These are phyloP conservation scores for Hirtodrosophila histrioides DNA, from an alignment of 2,888 invertebrate genomes.

Conservation along the genomic window DNA sequence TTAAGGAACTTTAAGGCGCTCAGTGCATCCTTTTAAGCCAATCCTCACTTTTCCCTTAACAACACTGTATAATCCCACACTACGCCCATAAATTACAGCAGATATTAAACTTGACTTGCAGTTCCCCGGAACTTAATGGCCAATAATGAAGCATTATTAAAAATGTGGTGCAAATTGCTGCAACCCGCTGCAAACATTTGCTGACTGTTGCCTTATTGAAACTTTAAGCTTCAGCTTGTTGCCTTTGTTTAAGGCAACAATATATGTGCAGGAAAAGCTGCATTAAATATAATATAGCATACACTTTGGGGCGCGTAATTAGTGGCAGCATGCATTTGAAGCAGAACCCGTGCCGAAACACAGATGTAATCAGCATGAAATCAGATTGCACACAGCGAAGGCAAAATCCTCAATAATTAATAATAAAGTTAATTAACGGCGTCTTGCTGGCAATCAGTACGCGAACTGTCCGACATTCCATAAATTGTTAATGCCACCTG, in stretches of 20 bases:
- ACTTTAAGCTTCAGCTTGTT: constrained; percentile 12
- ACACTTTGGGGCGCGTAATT: constrained; percentile 12
- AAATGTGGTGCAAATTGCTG: constrained; percentile 26
- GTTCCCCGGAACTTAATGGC: constrained; percentile 54
- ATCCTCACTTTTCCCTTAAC: constrained; percentile 5
- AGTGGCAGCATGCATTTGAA: too few species aligned
- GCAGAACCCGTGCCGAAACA: not conserved
- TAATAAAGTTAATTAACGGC: constrained; percentile 37
- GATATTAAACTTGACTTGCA: constrained; percentile 54
- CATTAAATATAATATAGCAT: constrained; percentile 15
- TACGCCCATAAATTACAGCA: constrained; percentile 29
- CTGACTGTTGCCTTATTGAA: constrained; percentile 12
- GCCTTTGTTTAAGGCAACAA: too few species aligned
- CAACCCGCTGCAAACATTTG: not conserved
- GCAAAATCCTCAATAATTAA: constrained; percentile 51
- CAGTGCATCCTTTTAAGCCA: constrained; percentile 5
- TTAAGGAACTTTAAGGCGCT: constrained; percentile 37
- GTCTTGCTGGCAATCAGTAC: constrained; percentile 21
- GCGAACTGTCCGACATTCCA: constrained; percentile 7
- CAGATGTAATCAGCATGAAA: constrained; percentile 18
- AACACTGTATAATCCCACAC: not conserved
- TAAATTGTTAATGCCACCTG: constrained; percentile 26
- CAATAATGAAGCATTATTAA: constrained; percentile 68
- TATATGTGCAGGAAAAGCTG: not conserved
- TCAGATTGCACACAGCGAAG: not conserved